Evolutionary conservation across 2,113 vertebrate species (phyloP).

Genomic region (Ptyas mucosa): DNA sequence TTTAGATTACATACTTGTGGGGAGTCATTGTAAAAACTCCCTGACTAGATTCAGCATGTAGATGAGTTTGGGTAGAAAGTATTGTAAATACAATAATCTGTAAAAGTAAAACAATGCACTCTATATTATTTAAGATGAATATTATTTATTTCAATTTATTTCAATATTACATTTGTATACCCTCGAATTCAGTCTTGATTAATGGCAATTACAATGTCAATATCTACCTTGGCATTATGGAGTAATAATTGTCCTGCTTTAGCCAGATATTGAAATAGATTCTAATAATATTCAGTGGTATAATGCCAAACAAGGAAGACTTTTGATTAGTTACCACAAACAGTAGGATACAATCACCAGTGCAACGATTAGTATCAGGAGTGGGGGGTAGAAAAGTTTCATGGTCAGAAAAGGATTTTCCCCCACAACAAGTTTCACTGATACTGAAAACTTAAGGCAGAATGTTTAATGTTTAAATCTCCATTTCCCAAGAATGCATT

Average conservation of each 20-base stretch:
- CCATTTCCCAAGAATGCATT: not conserved
- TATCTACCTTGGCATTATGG: not conserved
- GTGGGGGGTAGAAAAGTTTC: not conserved
- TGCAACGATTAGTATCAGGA: not conserved
- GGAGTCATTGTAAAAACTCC: conserved; percentile 51
- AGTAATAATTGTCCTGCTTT: not conserved
- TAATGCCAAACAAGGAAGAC: not conserved
- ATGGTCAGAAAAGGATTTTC: not conserved
- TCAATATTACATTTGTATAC: not conserved
- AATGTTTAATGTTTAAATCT: not conserved
- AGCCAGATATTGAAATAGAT: not conserved
- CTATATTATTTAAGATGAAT: not conserved
- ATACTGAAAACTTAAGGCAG: not conserved
- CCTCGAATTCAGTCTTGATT: not conserved
- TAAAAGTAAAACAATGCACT: conserved; percentile 13
- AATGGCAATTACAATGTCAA: not conserved
- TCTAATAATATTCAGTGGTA: not conserved
- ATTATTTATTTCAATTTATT: not conserved
- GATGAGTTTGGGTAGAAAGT: conserved; percentile 46
- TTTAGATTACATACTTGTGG: conserved; percentile 53
- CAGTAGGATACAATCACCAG: not conserved
- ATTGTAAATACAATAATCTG: conserved; percentile 59
- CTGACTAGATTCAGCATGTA: conserved; percentile 57
- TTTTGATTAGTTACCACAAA: not conserved
- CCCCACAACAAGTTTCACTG: not conserved